A percentile compares a stretch with the other conserved stretches of the same genome.
Conservation (phyloP, 2,888 invertebrate species). For the Oligia fasciuncula region DNA sequence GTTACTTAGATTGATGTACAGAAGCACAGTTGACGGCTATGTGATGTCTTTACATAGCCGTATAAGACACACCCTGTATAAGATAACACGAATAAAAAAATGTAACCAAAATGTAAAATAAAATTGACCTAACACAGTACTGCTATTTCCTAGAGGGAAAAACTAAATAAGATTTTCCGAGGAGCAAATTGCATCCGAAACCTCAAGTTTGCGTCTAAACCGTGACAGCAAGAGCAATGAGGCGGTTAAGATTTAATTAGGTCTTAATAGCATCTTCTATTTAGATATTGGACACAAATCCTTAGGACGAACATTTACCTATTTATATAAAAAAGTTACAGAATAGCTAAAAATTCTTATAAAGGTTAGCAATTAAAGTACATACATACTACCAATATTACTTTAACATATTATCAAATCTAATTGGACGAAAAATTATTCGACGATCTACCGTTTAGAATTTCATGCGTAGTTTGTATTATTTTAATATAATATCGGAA, state of each 20-base stretch:
- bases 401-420: neutral
- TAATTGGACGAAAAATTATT: neutral
- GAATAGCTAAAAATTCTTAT: neutral
- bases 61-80: neutral
- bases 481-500: neutral
- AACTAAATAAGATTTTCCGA: slow-evolving; percentile 10
- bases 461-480: too few species aligned
- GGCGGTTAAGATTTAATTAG: slow-evolving; percentile 23
- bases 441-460: too few species aligned
- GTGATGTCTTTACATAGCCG: too few species aligned
- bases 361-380: neutral
- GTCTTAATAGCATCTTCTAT: slow-evolving; percentile 11
- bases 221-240: slow-evolving; percentile 26
- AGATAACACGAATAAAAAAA: too few species aligned
- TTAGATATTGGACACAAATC: neutral
- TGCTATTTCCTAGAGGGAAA: slow-evolving; percentile 9
- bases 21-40: too few species aligned
- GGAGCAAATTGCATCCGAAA: slow-evolving; percentile 26
- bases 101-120: too few species aligned
- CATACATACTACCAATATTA: too few species aligned
- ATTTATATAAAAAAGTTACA: neutral
- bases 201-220: slow-evolving; percentile 23
- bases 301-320: neutral
- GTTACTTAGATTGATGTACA: too few species aligned
- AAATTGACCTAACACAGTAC: too few species aligned